Conservation (phyloP, 2,113 vertebrate genomes). For the Coreoperca whiteheadi region DNA sequence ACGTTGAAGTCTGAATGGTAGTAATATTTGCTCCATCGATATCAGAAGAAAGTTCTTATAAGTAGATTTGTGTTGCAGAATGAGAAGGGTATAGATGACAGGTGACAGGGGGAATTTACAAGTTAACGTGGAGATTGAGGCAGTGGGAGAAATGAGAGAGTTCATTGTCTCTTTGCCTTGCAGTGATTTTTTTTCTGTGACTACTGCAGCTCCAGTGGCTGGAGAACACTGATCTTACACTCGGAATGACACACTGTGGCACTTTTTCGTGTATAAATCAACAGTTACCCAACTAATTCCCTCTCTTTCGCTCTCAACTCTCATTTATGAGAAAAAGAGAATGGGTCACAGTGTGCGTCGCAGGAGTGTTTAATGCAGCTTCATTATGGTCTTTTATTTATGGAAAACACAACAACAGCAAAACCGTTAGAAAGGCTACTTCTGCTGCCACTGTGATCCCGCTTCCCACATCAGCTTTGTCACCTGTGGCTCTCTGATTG, state of each 20-base stretch:
- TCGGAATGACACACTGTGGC: not conserved
- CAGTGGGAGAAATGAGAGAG: not conserved
- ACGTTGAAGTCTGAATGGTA: not conserved
- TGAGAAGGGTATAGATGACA: not conserved
- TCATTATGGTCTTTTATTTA: conserved; percentile 4
- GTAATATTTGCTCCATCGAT: not conserved
- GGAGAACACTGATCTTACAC: not conserved
- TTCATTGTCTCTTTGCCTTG: not conserved
- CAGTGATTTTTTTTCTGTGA: not conserved
- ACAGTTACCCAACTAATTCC: not conserved
- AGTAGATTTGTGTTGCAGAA: not conserved
- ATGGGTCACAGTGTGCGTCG: not conserved
- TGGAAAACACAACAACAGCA: conserved; percentile 7
- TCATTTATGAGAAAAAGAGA: not conserved
- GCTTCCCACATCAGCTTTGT: conserved; percentile 6
- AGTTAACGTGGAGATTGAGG: not conserved
- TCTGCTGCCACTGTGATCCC: not conserved
- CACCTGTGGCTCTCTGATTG: conserved; percentile 61
- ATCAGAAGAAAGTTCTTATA: not conserved
- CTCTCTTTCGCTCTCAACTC: not conserved
- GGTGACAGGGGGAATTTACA: not conserved
- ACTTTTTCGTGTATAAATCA: not conserved
- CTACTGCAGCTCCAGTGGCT: not conserved
- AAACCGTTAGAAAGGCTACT: not conserved
- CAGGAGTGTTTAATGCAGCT: not conserved